Percentiles rank a stretch among this genome's conserved stretches.
phyloP scores from a whole-genome alignment of 92 coral and sea anemone genomes.

The Palythoa caribaeorum region DNA sequence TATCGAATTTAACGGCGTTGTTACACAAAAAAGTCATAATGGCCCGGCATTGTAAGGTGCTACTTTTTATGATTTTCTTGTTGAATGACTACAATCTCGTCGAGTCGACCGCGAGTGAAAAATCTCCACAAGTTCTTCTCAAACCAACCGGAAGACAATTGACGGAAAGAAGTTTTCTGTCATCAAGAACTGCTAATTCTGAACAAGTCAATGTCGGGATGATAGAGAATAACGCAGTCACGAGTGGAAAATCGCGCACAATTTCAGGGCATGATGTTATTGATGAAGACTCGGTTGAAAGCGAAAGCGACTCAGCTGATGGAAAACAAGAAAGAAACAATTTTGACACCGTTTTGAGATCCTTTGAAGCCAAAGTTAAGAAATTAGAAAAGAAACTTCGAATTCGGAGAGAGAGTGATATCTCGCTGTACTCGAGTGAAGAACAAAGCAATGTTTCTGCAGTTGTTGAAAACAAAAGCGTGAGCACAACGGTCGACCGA shows the following conservation, averaged over 20 bases:
- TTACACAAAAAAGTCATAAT: background rate
- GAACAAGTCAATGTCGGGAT: background rate
- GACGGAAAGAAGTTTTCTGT: background rate
- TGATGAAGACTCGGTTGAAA: constrained; percentile 33
- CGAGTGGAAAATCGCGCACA: constrained; percentile 9
- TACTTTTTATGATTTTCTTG: background rate
- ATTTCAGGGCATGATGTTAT: constrained; percentile 17
- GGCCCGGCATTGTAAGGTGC: background rate
- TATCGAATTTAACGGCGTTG: background rate
- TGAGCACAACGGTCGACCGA: background rate
- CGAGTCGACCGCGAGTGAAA: constrained; percentile 14
- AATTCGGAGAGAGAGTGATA: background rate
- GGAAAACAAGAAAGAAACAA: background rate
- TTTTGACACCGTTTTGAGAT: constrained; percentile 8
- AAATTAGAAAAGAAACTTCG: constrained; percentile 9
- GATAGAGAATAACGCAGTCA: constrained; percentile 12
- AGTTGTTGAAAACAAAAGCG: constrained; percentile 6
- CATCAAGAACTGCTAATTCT: constrained; percentile 17
- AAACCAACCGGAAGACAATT: constrained; percentile 1
- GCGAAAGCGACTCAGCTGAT: constrained; percentile 33
- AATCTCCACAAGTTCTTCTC: background rate
- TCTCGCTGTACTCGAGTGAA: background rate
- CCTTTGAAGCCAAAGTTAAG: constrained; percentile 22
- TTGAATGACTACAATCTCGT: background rate
- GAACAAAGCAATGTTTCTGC: background rate